Conservation (phyloP, 2,797 vertebrate genomes). For the Urocyon cinereoargenteus region DNA sequence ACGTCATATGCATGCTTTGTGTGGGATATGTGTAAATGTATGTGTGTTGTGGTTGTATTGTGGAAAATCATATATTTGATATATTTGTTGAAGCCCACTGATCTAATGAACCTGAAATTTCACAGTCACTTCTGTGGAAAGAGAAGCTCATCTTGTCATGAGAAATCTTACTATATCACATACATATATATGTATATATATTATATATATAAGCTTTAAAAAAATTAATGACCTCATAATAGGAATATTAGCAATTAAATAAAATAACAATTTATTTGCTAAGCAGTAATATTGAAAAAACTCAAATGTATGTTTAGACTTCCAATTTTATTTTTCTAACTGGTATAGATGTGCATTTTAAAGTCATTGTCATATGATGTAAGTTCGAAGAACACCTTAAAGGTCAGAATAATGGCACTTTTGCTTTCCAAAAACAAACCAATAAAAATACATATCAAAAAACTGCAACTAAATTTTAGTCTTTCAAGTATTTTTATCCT, state of each 20-base stretch:
- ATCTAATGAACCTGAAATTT: constrained; percentile 13
- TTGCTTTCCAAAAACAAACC: not conserved
- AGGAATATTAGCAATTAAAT: not conserved
- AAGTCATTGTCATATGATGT: not conserved
- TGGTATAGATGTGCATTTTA: not conserved
- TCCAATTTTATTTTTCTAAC: not conserved
- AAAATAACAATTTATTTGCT: not conserved
- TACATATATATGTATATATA: not conserved
- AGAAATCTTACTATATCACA: not conserved
- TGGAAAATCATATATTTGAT: not conserved
- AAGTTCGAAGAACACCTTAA: not conserved
- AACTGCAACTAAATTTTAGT: not conserved
- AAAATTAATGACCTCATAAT: not conserved
- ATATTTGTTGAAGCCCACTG: not conserved
- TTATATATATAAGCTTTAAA: not conserved
- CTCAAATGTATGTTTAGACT: not conserved
- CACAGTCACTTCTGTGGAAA: not conserved
- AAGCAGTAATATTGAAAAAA: not conserved
- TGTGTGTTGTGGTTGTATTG: not conserved
- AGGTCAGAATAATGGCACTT: not conserved
- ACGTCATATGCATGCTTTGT: not conserved
- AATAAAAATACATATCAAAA: not conserved
- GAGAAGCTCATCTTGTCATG: not conserved
- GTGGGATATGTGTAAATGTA: not conserved
- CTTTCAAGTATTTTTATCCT: not conserved